Conservation (phyloP, 2,797 vertebrate species). For the Hafferia zeledoni region DNA sequence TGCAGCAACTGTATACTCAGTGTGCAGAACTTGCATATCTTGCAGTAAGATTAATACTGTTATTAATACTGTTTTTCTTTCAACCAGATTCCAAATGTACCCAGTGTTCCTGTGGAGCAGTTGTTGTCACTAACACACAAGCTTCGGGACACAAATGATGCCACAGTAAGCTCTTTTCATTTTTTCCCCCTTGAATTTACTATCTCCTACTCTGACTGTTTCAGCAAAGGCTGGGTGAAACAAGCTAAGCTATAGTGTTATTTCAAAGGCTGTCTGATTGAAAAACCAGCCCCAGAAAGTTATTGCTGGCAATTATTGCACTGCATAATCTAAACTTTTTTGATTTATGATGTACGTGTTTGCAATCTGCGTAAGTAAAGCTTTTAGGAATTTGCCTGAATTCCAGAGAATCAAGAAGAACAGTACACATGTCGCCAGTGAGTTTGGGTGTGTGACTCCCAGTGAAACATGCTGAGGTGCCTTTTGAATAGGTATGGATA, state of each 20-base stretch:
- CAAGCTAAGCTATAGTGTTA: not conserved
- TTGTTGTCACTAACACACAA: conserved; percentile 88
- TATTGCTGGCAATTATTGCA: not conserved
- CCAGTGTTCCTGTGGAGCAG: conserved; percentile 85
- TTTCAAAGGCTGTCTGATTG: not conserved
- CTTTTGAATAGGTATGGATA: not conserved
- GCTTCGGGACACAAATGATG: conserved; percentile 87
- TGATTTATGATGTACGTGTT: not conserved
- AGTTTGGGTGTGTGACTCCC: not conserved
- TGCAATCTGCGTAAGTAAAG: not conserved
- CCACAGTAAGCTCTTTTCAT: conserved; percentile 82
- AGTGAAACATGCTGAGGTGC: not conserved
- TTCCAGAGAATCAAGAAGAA: not conserved
- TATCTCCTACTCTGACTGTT: not conserved
- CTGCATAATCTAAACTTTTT: not conserved
- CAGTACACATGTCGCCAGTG: rapidly evolving
- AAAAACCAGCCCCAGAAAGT: not conserved
- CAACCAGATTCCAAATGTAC: conserved; percentile 84
- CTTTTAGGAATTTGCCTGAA: not conserved
- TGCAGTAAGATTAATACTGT: not conserved
- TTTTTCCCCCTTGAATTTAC: not conserved
- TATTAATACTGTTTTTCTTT: conserved; percentile 12
- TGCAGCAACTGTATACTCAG: not conserved
- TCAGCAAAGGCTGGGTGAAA: not conserved
- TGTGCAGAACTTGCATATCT: not conserved